Base-by-base conservation (phyloP, 1,140 invertebrate species). In the Zaprionus ornatus region DNA sequence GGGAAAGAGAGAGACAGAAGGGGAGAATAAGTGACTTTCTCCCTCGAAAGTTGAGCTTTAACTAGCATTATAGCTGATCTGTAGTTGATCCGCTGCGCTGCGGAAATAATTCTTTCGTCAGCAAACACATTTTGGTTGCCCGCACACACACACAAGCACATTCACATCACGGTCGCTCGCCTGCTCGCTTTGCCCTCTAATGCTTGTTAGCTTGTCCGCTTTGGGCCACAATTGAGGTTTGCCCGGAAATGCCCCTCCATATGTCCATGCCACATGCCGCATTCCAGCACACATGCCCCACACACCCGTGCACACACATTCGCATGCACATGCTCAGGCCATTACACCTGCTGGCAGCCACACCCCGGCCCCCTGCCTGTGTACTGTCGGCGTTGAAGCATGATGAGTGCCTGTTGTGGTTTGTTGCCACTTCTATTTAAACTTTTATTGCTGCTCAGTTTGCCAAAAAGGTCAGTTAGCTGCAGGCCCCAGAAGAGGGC, bases 341-440 rank as follows among this genome's bases (percentile, higher is more conserved):
- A 29, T 19, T 48, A 17, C 37, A 15, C 45, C 45, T 50, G 25
- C 52, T n/a, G 25, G 12, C 52, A 21, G 23, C 25, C 5, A 5
- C 25, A 9, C 23, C 10, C 15, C 23, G 1, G 1, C 1, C 19
- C 19, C 25, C 35, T 17, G 27, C 6, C 56, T 15, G 10, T 40
- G 54, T 3, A 32, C 12, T 57, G 72, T 29, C 35, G 84, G 84
- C 80, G 83, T 80, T 88, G 77, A 78, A 84, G 74, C 84, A 75
- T 88, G 84, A 88, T 88, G 84, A 88, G 84, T 88, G 84, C 80
- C 85, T 88, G 85, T 84, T 88, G 84, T 90, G 84, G 84, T 84
- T 88, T 88, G 84, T 88, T 88, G 84, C 80, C 77, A 87, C 85
- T 90, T 90, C 80, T 88, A 90, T 88, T 88, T 88, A 88, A 88